Conservation (phyloP, 2,888 invertebrate species). For the Dolichomitus sp. region DNA sequence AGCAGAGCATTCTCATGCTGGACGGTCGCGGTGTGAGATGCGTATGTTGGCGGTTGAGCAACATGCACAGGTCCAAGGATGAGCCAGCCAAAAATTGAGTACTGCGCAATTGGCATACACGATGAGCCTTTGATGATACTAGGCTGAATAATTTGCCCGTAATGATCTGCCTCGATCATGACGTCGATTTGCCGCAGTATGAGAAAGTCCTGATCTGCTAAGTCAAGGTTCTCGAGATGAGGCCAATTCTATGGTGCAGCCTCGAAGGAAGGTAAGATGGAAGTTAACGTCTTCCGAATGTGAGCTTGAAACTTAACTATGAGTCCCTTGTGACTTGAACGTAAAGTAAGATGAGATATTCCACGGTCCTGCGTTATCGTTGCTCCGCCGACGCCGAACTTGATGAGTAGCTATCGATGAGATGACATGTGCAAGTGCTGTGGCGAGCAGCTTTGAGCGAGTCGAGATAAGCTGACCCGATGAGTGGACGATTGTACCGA, state of each 20-base stretch:
- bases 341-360: conserved; percentile 14
- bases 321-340: too few species aligned
- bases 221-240: background rate
- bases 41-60: background rate
- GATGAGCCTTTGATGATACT: too few species aligned
- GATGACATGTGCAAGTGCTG: too few species aligned
- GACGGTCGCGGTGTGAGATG: background rate
- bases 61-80: background rate
- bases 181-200: background rate
- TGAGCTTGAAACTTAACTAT: background rate
- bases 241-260: background rate
- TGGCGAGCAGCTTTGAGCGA: too few species aligned
- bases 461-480: too few species aligned
- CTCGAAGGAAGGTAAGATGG: background rate
- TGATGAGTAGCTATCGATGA: too few species aligned
- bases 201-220: background rate
- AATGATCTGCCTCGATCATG: background rate
- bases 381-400: too few species aligned
- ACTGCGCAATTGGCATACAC: too few species aligned
- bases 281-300: background rate
- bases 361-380: background rate
- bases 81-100: too few species aligned
- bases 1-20: background rate
- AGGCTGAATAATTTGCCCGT: too few species aligned
- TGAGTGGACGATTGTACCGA: too few species aligned